Evolutionary conservation across 2,797 vertebrate species (phyloP), one percentile per base, ranked within the genome.

Genomic region (Pyrocephalus nanus): DNA sequence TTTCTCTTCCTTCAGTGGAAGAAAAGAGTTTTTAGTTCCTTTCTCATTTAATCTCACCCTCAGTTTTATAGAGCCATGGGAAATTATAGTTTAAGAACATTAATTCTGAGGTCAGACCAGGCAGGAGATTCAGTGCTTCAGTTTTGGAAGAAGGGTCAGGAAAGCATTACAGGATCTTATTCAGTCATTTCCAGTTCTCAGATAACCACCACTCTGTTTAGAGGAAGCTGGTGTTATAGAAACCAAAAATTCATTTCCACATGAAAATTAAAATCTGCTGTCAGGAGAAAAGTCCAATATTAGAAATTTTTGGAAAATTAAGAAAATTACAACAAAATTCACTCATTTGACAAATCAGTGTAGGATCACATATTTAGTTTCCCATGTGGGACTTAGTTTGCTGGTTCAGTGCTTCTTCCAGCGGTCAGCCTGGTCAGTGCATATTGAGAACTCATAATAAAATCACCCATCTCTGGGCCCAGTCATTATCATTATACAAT

Each of bases 231-330:
- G 16, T 73, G 32, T 12, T 17, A 53, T 2, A 2, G 34, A 76
- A 80, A 53, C 16, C 2, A 69, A 72, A 51, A 76, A 55, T 18
- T 43, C 3, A 36, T 76, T 88, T 71, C 25, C 21, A 43, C 53
- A 60, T 3, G 3, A 57, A 91, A 76, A 69, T 43, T 38, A 11
- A 47, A 45, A 60, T 48, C n/a, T 60, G 1, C 47, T 70, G 12
- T 3, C 15, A 34, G 14, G 9, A 69, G 19, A 40, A 73, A 23
- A 75, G 5, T 0, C 0, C 10, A 85, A 13, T 7, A 20, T 10
- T 12, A 29, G 2, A 51, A 43, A 32, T 53, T 34, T 62, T 4
- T 27, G 43, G 26, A 53, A 75, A 73, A 61, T 22, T 26, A 58
- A 29, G 6, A 19, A 69, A 61, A 62, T 27, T 0, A 73, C 11